Percentiles rank a stretch among this genome's conserved stretches.
Evolutionary conservation across 2,797 vertebrate species (phyloP).

Genomic region (Tolypeutes matacus): DNA sequence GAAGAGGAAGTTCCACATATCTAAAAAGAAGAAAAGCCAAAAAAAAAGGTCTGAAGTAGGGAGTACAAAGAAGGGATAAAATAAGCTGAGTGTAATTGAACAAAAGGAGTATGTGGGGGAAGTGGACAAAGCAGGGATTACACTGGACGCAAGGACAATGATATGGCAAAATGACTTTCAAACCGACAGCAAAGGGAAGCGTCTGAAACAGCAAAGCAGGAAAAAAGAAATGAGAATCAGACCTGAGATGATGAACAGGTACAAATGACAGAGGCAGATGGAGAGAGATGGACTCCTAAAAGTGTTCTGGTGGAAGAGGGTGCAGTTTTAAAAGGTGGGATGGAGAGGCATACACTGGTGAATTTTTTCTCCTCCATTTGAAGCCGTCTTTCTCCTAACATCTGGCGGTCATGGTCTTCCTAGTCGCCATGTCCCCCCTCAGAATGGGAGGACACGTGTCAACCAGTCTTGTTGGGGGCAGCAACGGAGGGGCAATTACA

Average conservation of each 20-base stretch:
- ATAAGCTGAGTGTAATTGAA: background rate
- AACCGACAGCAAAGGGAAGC: background rate
- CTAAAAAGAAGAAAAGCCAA: conserved; percentile 37
- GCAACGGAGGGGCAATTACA: conserved; percentile 83
- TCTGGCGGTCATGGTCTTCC: background rate
- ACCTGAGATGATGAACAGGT: background rate
- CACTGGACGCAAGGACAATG: background rate
- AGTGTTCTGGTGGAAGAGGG: background rate
- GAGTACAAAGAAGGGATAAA: background rate
- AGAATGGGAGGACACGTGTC: conserved; percentile 2
- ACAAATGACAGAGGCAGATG: background rate
- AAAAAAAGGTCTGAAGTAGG: background rate
- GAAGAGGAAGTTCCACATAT: conserved; percentile 30
- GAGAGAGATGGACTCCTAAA: background rate
- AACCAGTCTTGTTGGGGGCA: conserved; percentile 73
- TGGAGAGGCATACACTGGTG: accelerated
- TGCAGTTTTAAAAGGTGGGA: background rate
- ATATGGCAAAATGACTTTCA: background rate
- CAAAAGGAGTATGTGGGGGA: background rate
- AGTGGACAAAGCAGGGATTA: background rate
- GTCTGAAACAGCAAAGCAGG: background rate
- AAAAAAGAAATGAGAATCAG: background rate
- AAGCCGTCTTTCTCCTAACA: background rate
- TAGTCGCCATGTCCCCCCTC: accelerated
- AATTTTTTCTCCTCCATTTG: background rate